Conservation (phyloP, 35 echinoderm and acorn worm species). For the Apostichopus parvimensis region DNA sequence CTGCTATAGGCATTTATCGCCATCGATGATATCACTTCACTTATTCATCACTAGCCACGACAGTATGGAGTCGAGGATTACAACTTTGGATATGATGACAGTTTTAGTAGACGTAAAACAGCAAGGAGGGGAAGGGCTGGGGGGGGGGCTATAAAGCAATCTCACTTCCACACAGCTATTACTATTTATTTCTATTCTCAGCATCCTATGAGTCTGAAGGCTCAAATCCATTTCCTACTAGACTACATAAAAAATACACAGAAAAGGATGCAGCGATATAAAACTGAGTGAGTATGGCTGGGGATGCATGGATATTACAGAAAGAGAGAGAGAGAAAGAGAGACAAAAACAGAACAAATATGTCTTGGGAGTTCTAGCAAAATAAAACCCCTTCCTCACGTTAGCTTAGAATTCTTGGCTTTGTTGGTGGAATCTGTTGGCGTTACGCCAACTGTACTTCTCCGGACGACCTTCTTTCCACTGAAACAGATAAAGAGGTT, state of each 20-base stretch:
- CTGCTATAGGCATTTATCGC: too few relatives aligned
- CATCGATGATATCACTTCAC: too few relatives aligned
- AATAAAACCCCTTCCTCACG: conserved; percentile 14
- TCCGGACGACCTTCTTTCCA: conserved; percentile 56
- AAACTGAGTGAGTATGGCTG: not conserved
- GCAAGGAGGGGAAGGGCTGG: too few relatives aligned
- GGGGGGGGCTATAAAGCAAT: too few relatives aligned
- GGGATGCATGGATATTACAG: conserved; percentile 46
- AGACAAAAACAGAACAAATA: not conserved
- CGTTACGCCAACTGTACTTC: conserved; percentile 48
- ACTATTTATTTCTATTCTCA: not conserved
- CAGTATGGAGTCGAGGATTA: too few relatives aligned
- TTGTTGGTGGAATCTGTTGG: conserved; percentile 14
- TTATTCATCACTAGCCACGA: too few relatives aligned
- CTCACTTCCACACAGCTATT: too few relatives aligned
- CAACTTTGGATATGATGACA: too few relatives aligned
- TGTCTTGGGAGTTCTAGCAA: not conserved
- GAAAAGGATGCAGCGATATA: not conserved
- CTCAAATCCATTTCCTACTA: not conserved
- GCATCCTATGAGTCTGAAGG: not conserved
- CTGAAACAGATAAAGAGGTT: conserved; percentile 58
- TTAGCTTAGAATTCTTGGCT: conserved; percentile 32
- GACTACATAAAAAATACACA: conserved; percentile 8
- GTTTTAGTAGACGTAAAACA: too few relatives aligned
- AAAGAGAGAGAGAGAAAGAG: conserved; percentile 15